Evolutionary conservation across 2,113 vertebrate genomes (phyloP), one percentile per base, ranked within the genome.

Genomic region (Anarhynchus alexandrinus): DNA sequence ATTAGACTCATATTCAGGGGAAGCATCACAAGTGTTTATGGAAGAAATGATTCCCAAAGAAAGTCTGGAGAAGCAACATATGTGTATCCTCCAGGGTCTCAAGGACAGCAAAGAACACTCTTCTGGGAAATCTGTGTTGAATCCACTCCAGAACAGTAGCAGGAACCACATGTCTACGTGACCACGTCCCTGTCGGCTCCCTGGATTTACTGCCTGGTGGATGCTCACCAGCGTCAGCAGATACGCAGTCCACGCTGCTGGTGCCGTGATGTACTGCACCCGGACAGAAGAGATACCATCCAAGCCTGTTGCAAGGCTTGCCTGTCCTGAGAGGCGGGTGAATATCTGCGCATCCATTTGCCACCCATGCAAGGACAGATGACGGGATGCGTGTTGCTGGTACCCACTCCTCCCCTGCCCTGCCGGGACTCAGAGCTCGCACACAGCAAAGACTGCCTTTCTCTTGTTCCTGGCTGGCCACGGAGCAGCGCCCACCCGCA

Each of bases 281-380:
- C 7, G 0, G 3, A 12, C 0, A 3, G 70, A 42, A 71, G 25
- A 49, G 7, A 15, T 2, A 19, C 9, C 42, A 26, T 1, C 47
- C 15, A 3, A 79, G 40, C 52, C 25, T 14, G 45, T 2, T 27
- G 5, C 25, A 23, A 43, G 16, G 32, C 21, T 42, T 47, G 10
- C 20, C 54, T 19, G 59, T 15, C 76, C 82, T 4, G 22, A 51
- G 58, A 25, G 52, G 5, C 0, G 6, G 27, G 15, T 23, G 43
- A 22, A 5, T 36, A 21, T 12, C 27, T n/a, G 11, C 70, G 18
- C 32, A 11, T 20, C n/a, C 0, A 0, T n/a, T 30, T 45, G 43
- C 18, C 20, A 7, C 5, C 15, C 1, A 3, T 3, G 25, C 23
- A 4, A 58, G 64, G 57, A 49, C 9, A 9, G 70, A 2, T 27